A percentile compares a stretch with the other conserved stretches of the same genome.
Conservation (phyloP, 2,888 invertebrate species). For the Matsumyia berberina region DNA sequence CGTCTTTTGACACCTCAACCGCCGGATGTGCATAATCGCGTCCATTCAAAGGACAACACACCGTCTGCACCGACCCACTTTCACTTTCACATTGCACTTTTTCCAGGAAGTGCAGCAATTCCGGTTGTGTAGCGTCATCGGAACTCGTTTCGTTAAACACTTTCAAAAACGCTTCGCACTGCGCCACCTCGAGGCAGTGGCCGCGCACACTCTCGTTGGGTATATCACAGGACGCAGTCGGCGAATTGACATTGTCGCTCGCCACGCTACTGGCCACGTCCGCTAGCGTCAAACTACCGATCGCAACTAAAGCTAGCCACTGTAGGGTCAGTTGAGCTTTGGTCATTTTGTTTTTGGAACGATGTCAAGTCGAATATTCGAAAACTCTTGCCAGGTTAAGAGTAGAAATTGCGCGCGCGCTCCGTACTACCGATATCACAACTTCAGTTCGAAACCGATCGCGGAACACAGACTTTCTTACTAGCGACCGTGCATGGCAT, state of each 20-base stretch:
- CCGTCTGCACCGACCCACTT: slow-evolving; percentile 76
- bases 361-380: slow-evolving; percentile 48
- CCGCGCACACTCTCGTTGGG: slow-evolving; percentile 83
- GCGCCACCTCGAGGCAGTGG: slow-evolving; percentile 79
- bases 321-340: slow-evolving; percentile 66
- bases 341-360: slow-evolving; percentile 54
- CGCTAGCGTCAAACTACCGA: slow-evolving; percentile 68
- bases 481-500: slow-evolving; percentile 53
- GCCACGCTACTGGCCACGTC: slow-evolving; percentile 60
- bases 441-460: slow-evolving; percentile 56
- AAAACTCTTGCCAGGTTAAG: slow-evolving; percentile 33
- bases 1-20: slow-evolving; percentile 81
- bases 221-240: slow-evolving; percentile 81
- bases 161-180: slow-evolving; percentile 81
- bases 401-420: slow-evolving; percentile 32
- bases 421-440: slow-evolving; percentile 31
- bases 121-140: slow-evolving; percentile 77
- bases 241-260: slow-evolving; percentile 34
- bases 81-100: slow-evolving; percentile 81
- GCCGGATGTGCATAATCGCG: slow-evolving; percentile 81
- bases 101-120: slow-evolving; percentile 82
- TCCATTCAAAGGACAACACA: slow-evolving; percentile 82
- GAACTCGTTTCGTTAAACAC: slow-evolving; percentile 80
- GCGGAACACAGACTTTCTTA: slow-evolving; percentile 59
- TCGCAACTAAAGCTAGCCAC: slow-evolving; percentile 72